phyloP scores from a whole-genome alignment of 2,888 invertebrate species.

The Patella pellucida region DNA sequence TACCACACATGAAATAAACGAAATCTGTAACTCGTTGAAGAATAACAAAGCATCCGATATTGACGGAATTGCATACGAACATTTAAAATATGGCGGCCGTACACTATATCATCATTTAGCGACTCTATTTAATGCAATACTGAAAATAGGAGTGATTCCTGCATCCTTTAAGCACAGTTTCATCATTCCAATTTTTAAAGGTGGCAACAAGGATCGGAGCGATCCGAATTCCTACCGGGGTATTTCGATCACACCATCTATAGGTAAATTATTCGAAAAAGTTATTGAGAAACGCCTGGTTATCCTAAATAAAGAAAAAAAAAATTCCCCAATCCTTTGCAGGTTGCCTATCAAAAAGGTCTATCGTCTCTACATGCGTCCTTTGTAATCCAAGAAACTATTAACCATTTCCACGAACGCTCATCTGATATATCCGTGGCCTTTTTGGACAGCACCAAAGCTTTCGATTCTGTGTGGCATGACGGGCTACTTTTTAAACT shows the following conservation, averaged over 20 bases:
- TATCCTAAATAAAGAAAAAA: neutral
- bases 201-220: conserved; percentile 5
- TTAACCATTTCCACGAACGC: conserved; percentile 9
- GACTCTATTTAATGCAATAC: neutral
- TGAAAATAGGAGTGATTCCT: neutral
- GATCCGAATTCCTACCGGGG: conserved; percentile 16
- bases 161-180: neutral
- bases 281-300: neutral
- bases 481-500: neutral
- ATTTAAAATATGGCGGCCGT: neutral
- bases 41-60: neutral
- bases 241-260: conserved; percentile 11
- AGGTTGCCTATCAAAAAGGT: too few relatives aligned
- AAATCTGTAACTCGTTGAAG: neutral
- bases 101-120: neutral
- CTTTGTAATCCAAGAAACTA: conserved; percentile 16
- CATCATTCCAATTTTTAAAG: conserved; percentile 19
- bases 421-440: neutral
- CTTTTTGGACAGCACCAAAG: conserved; percentile 19
- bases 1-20: neutral
- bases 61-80: neutral
- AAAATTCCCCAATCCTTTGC: conserved; percentile 8
- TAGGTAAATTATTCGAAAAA: conserved; percentile 17
- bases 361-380: too few relatives aligned
- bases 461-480: conserved; percentile 16